phyloP scores from a whole-genome alignment of 2,888 invertebrate species.

The Eupithecia pulchellata region DNA sequence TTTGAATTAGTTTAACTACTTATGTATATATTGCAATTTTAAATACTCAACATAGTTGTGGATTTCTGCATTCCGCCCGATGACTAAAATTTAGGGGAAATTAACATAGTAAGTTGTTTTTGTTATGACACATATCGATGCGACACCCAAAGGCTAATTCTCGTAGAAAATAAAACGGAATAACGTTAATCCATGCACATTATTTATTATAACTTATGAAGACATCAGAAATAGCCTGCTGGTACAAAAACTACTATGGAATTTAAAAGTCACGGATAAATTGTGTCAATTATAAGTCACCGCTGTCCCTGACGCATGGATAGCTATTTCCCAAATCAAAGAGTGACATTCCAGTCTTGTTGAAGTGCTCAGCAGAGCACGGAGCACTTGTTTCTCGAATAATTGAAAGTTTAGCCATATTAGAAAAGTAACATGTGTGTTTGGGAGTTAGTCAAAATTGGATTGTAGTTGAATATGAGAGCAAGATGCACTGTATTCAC shows the following conservation, averaged over 20 bases:
- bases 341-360: conserved; percentile 85
- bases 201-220: not conserved
- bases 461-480: conserved; percentile 48
- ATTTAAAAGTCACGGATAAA: conserved; percentile 55
- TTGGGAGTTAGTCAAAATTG: conserved; percentile 42
- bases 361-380: conserved; percentile 73
- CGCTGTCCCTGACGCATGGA: conserved; percentile 62
- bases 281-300: conserved; percentile 62
- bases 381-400: conserved; percentile 56
- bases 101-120: conserved; percentile 71
- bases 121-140: conserved; percentile 63
- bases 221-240: not conserved
- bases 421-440: conserved; percentile 23
- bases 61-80: conserved; percentile 86
- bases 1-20: conserved; percentile 76
- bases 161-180: not conserved
- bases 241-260: conserved; percentile 40
- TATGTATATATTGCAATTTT: conserved; percentile 83
- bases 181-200: not conserved
- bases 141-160: conserved; percentile 48
- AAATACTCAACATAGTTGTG: conserved; percentile 86
- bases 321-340: conserved; percentile 77
- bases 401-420: conserved; percentile 41
- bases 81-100: conserved; percentile 83
- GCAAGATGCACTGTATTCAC: conserved; percentile 70